These are phyloP conservation scores for Pangasius krempfi DNA, from an alignment of 2,797 vertebrate species.

Conservation along the genomic window DNA sequence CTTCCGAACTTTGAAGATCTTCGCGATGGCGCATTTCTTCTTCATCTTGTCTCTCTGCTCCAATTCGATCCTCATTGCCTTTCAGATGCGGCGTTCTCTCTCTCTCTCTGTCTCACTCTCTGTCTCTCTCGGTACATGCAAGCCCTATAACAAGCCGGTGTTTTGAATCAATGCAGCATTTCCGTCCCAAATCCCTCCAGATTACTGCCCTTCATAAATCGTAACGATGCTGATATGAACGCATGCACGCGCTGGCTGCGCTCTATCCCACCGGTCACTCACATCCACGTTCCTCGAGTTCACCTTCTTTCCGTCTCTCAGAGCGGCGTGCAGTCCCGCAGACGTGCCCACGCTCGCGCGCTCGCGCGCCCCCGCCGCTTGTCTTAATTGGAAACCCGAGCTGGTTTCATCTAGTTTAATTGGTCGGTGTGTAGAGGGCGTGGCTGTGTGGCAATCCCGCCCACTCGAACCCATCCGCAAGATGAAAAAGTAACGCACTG, in stretches of 20 bases:
- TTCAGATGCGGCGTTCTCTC: slow-evolving; percentile 36
- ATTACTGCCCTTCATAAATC: not conserved
- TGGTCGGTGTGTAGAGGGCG: slow-evolving; percentile 57
- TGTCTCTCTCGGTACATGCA: not conserved
- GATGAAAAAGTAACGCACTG: not conserved
- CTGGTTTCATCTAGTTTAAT: slow-evolving; percentile 72
- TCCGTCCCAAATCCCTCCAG: slow-evolving; percentile 47
- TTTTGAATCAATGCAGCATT: slow-evolving; percentile 58
- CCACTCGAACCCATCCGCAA: slow-evolving; percentile 58
- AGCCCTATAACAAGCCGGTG: slow-evolving; percentile 8
- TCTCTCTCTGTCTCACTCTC: not conserved
- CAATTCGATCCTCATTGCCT: slow-evolving; percentile 68
- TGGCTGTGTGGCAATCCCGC: slow-evolving; percentile 53
- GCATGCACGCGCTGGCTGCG: not conserved
- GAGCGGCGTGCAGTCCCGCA: slow-evolving; percentile 6
- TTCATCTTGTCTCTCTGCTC: slow-evolving; percentile 54
- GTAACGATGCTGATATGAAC: not conserved
- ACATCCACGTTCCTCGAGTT: not conserved
- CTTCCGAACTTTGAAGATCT: slow-evolving; percentile 82
- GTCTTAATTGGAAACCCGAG: slow-evolving; percentile 66
- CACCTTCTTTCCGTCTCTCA: not conserved
- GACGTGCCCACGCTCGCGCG: not conserved
- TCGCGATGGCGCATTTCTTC: slow-evolving; percentile 74
- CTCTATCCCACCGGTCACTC: not conserved
- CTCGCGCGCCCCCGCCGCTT: slow-evolving; percentile 3